These are phyloP conservation scores for Metacarcinus magister DNA, from an alignment of 2,888 invertebrate genomes.

Conservation along the genomic window DNA sequence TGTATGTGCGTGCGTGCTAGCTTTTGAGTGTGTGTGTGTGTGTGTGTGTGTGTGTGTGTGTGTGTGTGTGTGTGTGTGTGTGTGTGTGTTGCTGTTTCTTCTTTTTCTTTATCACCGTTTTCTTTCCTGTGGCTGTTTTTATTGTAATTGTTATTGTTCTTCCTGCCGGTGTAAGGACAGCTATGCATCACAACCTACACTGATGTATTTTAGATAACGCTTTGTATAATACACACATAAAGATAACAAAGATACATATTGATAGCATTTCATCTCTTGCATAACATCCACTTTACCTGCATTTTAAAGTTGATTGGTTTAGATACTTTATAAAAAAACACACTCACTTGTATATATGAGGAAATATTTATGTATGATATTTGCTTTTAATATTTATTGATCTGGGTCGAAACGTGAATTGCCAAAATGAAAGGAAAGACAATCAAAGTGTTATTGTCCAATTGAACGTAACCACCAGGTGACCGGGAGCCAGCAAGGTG, in stretches of 20 bases:
- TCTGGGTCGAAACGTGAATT: background rate
- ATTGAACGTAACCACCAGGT: background rate
- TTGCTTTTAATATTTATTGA: background rate
- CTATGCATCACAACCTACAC: background rate
- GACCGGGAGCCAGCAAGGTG: background rate
- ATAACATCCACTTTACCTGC: no score
- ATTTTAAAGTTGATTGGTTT: background rate
- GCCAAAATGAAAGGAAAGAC: background rate
- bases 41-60: constrained; percentile 38
- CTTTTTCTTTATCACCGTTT: background rate
- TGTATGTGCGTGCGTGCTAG: background rate
- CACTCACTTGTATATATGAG: background rate
- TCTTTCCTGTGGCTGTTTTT: background rate
- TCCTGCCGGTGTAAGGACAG: background rate
- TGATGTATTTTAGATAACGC: background rate
- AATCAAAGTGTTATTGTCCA: background rate
- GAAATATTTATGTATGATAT: background rate
- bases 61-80: background rate
- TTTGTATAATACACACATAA: background rate
- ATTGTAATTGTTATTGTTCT: background rate
- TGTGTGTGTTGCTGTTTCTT: background rate
- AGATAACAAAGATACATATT: background rate
- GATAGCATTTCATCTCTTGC: background rate
- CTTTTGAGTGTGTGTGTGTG: background rate
- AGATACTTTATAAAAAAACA: background rate